Conservation (phyloP, 2,888 invertebrate species). For the Empis stercorea region DNA sequence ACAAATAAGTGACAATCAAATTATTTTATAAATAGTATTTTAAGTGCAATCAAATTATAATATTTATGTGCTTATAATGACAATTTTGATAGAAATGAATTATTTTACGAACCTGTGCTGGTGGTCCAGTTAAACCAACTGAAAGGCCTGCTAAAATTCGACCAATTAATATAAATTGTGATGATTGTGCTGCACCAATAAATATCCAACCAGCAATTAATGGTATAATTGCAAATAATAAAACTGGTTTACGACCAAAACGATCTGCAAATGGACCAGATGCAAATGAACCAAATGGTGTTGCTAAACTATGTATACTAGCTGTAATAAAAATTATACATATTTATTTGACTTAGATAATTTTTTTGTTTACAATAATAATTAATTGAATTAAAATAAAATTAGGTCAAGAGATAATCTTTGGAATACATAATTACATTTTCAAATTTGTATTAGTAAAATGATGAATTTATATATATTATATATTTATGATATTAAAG, state of each 20-base stretch:
- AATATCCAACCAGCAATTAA: slow-evolving; percentile 55
- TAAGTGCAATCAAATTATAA: no score
- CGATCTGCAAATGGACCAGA: slow-evolving; percentile 60
- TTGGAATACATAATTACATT: no score
- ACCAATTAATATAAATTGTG: slow-evolving; percentile 48
- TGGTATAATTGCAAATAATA: slow-evolving; percentile 52
- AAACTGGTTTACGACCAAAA: slow-evolving; percentile 51
- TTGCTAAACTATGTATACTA: slow-evolving; percentile 64
- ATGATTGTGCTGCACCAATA: slow-evolving; percentile 44
- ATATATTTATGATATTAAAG: no score
- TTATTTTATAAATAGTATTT: no score
- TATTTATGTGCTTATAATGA: no score
- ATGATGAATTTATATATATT: no score
- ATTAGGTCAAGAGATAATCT: no score
- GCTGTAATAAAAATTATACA: slow-evolving; percentile 41
- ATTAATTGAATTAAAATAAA: neutral
- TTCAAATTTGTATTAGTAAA: no score
- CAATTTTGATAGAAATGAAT: no score
- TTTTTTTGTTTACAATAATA: no score
- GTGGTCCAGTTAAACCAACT: slow-evolving; percentile 59
- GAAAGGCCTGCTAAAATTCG: slow-evolving; percentile 58
- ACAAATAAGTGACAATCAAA: no score
- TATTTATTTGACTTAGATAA: no score
- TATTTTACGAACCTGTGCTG: slow-evolving; percentile 49
- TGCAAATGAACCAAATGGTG: slow-evolving; percentile 57